These are phyloP conservation scores for Itoplectis maculator DNA, from an alignment of 2,888 invertebrate genomes.

Conservation along the genomic window DNA sequence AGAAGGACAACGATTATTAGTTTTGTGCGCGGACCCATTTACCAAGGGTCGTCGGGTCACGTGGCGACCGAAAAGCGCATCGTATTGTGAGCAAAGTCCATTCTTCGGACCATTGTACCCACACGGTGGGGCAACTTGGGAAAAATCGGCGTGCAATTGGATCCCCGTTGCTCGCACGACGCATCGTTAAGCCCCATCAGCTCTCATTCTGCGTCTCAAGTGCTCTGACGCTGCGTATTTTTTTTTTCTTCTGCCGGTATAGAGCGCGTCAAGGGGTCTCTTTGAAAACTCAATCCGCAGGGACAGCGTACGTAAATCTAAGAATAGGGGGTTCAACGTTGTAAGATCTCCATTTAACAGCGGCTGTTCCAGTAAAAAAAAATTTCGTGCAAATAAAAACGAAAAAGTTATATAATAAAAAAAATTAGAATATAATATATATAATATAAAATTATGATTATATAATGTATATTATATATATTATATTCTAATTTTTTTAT, in stretches of 20 bases:
- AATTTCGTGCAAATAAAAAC: no score
- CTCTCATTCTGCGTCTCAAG: constrained; percentile 16
- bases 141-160: constrained; percentile 4
- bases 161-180: constrained; percentile 7
- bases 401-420: no score
- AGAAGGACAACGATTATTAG: neutral
- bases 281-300: constrained; percentile 7
- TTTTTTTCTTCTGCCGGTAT: neutral
- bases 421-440: no score
- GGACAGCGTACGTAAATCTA: neutral
- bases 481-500: no score
- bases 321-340: neutral
- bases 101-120: constrained; percentile 1
- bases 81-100: constrained; percentile 6
- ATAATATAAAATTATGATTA: no score
- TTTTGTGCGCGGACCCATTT: neutral
- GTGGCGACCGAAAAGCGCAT: constrained; percentile 17
- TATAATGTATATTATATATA: no score
- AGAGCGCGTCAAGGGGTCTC: neutral
- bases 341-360: neutral
- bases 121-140: neutral
- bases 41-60: neutral
- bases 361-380: no score
- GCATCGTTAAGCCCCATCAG: neutral
- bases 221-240: constrained; percentile 16